A percentile compares a stretch with the other conserved stretches of the same genome.
These are phyloP conservation scores for Germaria angustata DNA, from an alignment of 2,888 invertebrate species.

Conservation along the genomic window DNA sequence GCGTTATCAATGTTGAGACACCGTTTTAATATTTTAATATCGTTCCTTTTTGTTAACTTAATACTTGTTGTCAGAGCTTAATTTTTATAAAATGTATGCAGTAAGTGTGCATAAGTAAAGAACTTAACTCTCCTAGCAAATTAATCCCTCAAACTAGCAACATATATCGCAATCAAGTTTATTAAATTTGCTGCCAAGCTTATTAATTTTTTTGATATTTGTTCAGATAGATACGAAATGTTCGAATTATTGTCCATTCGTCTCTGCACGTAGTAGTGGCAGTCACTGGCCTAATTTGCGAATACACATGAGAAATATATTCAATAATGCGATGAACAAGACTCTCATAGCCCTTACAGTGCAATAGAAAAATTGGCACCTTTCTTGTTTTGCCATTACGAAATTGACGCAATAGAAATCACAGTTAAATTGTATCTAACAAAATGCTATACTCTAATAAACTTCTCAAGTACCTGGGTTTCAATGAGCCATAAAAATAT, in stretches of 20 bases:
- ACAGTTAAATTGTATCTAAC: slow-evolving; percentile 66
- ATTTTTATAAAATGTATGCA: neutral
- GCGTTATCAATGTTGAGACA: neutral
- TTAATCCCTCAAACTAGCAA: slow-evolving; percentile 43
- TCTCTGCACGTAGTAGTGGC: neutral
- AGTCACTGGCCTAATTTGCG: slow-evolving; percentile 23
- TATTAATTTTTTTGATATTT: neutral
- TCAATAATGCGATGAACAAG: neutral
- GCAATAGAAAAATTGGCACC: slow-evolving; percentile 18
- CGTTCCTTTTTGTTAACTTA: slow-evolving; percentile 17
- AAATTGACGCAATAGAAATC: slow-evolving; percentile 74
- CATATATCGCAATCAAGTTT: neutral
- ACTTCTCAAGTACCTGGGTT: slow-evolving; percentile 73
- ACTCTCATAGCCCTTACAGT: neutral
- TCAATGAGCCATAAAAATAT: slow-evolving; percentile 74
- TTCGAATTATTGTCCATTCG: neutral
- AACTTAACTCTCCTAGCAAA: slow-evolving; percentile 39
- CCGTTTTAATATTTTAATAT: neutral
- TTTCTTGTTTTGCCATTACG: slow-evolving; percentile 22
- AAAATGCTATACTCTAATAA: slow-evolving; percentile 47
- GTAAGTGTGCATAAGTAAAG: neutral
- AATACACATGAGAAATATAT: slow-evolving; percentile 26
- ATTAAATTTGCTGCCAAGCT: no score
- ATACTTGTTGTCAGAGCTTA: slow-evolving; percentile 40
- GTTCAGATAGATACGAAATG: neutral